Evolutionary conservation across 2,888 invertebrate genomes (phyloP), one percentile per base, ranked within the genome.

Genomic region (Lordiphosa fenestrarum): DNA sequence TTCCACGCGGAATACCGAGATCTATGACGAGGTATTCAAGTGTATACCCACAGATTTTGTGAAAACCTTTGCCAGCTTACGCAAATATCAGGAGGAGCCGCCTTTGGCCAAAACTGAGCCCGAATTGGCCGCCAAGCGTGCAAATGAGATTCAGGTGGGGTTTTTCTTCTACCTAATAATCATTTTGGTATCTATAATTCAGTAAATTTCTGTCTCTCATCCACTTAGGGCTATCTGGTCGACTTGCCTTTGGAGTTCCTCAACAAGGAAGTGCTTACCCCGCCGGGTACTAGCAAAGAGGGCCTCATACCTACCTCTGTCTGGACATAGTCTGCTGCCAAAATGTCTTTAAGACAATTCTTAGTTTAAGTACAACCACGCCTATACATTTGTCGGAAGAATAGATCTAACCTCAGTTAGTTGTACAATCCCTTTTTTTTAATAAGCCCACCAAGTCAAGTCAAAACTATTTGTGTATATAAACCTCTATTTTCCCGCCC

Each of bases 11-110:
- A 99, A 99, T 87, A 98, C 98, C 0, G 93, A 94, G 66, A 93
- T 97, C 46, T 99, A 94, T 89, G 98, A 98, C 86, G 93, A 96
- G 90, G 95, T 98, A 0, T 99, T 99, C 90, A 94, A 94, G 81
- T 95, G 96, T 68, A 93, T 98, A 78, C 98, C 99, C 5, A 94
- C 95, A 0, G 95, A 99, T 90, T 90, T 91, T 65, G 94, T 97
- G 0, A 93, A 93, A 73, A 93, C 93, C 3, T 98, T 98, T 89
- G 91, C 92, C 0, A 93, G 94, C 71, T 90, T 98, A 39, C 94
- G 92, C 85, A 92, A 92, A 41, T 96, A 94, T 88, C 94, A 95
- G 86, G 93, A 94, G 56, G 93, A 94, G 64, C 91, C 92, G 42
- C 92, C 94, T 0, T 88, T 98, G 9, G 94, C 94, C 88, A 92